phyloP scores from a whole-genome alignment of 1,140 invertebrate species.

The Stegodyphus mimosarum region DNA sequence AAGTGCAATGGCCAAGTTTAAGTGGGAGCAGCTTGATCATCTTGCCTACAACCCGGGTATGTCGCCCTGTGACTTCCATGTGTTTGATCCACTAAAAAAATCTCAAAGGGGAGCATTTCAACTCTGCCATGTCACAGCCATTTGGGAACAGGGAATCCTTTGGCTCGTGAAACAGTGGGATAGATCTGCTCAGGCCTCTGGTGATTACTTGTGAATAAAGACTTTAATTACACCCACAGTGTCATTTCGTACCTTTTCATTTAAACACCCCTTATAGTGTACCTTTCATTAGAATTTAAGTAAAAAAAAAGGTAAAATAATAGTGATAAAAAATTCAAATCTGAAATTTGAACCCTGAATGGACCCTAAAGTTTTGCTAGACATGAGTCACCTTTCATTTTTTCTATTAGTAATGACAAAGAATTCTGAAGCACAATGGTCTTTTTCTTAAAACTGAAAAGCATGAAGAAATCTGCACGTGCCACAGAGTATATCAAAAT shows the following conservation, averaged over 20 bases:
- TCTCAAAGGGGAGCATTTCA: slow-evolving; percentile 2
- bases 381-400: too few relatives aligned
- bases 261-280: neutral
- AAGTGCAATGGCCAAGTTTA: slow-evolving; percentile 5
- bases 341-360: too few relatives aligned
- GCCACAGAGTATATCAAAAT: too few relatives aligned
- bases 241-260: slow-evolving; percentile 11
- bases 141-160: neutral
- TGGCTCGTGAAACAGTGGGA: neutral
- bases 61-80: slow-evolving; percentile 36
- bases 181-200: neutral
- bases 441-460: too few relatives aligned
- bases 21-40: slow-evolving; percentile 34
- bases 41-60: slow-evolving; percentile 46
- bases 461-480: too few relatives aligned
- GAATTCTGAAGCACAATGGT: too few relatives aligned
- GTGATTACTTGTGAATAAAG: slow-evolving; percentile 10
- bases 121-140: neutral
- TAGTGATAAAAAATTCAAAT: too few relatives aligned
- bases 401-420: too few relatives aligned
- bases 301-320: too few relatives aligned
- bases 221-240: neutral
- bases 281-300: too few relatives aligned
- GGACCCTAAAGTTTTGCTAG: too few relatives aligned
- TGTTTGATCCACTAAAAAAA: slow-evolving; percentile 51